Percentiles rank a stretch among this genome's conserved stretches.
Conservation (phyloP, 2,113 vertebrate genomes). For the Dromiciops gliroides region DNA sequence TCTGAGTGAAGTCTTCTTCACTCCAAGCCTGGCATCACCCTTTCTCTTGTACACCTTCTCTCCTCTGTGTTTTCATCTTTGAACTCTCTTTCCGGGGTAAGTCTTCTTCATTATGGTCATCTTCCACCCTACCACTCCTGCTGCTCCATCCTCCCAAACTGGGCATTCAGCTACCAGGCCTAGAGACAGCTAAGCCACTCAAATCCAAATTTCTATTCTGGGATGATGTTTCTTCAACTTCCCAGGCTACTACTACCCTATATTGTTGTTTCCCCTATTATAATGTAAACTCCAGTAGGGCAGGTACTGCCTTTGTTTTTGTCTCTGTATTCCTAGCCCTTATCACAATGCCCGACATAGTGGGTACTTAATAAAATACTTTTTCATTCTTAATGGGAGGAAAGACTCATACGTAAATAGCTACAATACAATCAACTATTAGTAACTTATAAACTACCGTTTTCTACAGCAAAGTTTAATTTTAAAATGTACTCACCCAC, state of each 20-base stretch:
- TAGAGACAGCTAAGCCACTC: not conserved
- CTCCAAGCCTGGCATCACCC: not conserved
- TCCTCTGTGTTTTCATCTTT: not conserved
- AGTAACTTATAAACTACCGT: not conserved
- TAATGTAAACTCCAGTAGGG: not conserved
- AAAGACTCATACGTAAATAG: not conserved
- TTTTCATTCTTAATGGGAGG: not conserved
- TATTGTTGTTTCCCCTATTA: not conserved
- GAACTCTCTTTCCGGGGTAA: not conserved
- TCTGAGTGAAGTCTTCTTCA: not conserved
- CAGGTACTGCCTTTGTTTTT: not conserved
- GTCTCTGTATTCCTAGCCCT: not conserved
- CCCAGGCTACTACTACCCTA: not conserved
- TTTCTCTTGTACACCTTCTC: not conserved
- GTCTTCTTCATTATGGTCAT: not conserved
- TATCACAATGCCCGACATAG: not conserved
- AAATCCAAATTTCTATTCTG: not conserved
- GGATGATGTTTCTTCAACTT: not conserved
- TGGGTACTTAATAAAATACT: not conserved
- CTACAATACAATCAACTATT: not conserved
- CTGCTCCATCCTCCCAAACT: not conserved
- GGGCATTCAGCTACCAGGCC: not conserved
- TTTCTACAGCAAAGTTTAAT: not conserved
- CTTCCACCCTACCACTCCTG: not conserved
- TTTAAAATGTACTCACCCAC: not conserved